Evolutionary conservation across 2,888 invertebrate species (phyloP).

Genomic region (Serrognathus titanus): DNA sequence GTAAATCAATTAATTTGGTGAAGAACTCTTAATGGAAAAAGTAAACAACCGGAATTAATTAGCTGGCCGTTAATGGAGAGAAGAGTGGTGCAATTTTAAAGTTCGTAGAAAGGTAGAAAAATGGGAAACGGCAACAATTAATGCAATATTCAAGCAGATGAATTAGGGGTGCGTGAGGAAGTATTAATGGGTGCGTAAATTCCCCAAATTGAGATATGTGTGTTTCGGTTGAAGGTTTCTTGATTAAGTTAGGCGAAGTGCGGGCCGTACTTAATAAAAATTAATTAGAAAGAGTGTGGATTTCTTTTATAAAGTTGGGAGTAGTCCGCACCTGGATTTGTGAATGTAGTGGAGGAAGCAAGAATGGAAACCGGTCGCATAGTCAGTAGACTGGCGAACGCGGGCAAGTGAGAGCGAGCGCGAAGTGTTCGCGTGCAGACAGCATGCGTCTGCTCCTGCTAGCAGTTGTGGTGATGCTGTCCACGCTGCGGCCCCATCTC

Average conservation of each 20-base stretch:
- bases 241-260: not conserved
- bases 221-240: too few relatives aligned
- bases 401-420: slow-evolving; percentile 31
- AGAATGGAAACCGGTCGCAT: slow-evolving; percentile 20
- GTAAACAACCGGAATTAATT: too few relatives aligned
- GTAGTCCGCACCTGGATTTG: slow-evolving; percentile 3
- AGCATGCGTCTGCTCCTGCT: slow-evolving; percentile 37
- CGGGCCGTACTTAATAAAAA: not conserved
- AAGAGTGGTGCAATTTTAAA: too few relatives aligned
- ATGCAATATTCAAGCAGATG: too few relatives aligned
- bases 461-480: slow-evolving; percentile 33
- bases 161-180: too few relatives aligned
- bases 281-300: not conserved
- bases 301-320: not conserved
- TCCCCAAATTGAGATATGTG: too few relatives aligned
- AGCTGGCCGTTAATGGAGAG: too few relatives aligned
- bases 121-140: too few relatives aligned
- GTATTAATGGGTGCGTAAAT: too few relatives aligned
- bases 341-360: slow-evolving; percentile 4
- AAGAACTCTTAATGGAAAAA: too few relatives aligned
- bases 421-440: slow-evolving; percentile 30
- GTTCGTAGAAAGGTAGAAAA: too few relatives aligned
- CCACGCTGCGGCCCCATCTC: slow-evolving; percentile 23
- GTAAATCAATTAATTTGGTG: too few relatives aligned
- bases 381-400: slow-evolving; percentile 36